These are phyloP conservation scores for Gerris lacustris DNA, from an alignment of 2,888 invertebrate genomes.

Conservation along the genomic window DNA sequence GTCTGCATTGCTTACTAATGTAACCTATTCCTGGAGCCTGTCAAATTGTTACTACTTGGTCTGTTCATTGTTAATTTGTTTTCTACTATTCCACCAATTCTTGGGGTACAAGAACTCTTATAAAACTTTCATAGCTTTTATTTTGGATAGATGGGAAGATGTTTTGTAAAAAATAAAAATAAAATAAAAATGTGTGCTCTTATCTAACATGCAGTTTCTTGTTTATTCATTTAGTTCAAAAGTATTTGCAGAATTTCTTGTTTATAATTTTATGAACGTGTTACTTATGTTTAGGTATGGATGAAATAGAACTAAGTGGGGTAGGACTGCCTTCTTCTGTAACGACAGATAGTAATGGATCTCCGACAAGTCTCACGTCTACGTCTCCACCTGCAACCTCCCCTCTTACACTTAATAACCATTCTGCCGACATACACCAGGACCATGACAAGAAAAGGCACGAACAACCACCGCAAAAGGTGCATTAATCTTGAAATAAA, in stretches of 20 bases:
- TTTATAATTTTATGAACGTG: neutral
- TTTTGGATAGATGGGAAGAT: too few relatives aligned
- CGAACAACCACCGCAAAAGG: conserved; percentile 32
- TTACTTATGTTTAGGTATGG: conserved; percentile 40
- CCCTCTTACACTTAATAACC: conserved; percentile 35
- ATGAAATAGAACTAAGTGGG: conserved; percentile 74
- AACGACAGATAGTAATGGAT: conserved; percentile 72
- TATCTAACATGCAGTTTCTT: neutral
- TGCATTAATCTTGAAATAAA: neutral
- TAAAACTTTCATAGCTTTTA: too few relatives aligned
- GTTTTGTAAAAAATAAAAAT: too few relatives aligned
- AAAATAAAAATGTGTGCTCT: too few relatives aligned
- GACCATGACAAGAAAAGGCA: conserved; percentile 33
- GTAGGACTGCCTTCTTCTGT: conserved; percentile 65
- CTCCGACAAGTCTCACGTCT: conserved; percentile 72
- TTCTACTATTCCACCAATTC: too few relatives aligned
- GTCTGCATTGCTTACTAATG: too few relatives aligned
- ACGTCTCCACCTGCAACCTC: conserved; percentile 64
- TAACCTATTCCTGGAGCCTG: too few relatives aligned
- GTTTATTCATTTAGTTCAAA: conserved; percentile 4
- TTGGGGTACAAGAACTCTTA: too few relatives aligned
- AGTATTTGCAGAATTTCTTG: neutral
- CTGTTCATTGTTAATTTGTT: too few relatives aligned
- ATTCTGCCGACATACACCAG: conserved; percentile 46
- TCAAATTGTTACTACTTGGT: too few relatives aligned